phyloP scores from a whole-genome alignment of 1,140 invertebrate species.

The Odontomachus brunneus region DNA sequence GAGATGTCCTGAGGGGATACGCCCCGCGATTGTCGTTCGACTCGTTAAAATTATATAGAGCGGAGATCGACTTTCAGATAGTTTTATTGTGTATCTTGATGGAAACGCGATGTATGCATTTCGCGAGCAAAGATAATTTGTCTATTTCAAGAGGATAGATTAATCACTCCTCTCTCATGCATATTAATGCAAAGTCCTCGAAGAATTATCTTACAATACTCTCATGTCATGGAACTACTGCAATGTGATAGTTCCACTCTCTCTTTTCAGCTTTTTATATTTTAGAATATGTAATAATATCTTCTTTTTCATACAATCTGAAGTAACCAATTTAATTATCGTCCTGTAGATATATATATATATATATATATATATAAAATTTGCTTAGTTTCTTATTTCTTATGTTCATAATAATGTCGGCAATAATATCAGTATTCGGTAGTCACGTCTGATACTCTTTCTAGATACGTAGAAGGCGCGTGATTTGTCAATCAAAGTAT shows the following conservation, averaged over 20 bases:
- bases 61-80: constrained; percentile 24
- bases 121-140: background rate
- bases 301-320: no score
- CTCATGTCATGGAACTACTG: no score
- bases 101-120: background rate
- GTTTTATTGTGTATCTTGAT: background rate
- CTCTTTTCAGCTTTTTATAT: no score
- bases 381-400: background rate
- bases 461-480: background rate
- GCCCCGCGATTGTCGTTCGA: background rate
- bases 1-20: constrained; percentile 36
- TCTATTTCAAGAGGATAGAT: background rate
- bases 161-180: background rate
- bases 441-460: constrained; percentile 13
- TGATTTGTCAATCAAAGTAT: background rate
- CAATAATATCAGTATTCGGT: background rate
- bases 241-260: no score
- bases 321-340: no score
- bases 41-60: constrained; percentile 7
- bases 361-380: no score
- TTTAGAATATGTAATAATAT: no score
- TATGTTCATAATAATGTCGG: background rate
- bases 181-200: background rate
- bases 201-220: background rate
- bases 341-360: no score